phyloP scores from a whole-genome alignment of 2,113 vertebrate genomes.

The Epinephelus cyanopodus region DNA sequence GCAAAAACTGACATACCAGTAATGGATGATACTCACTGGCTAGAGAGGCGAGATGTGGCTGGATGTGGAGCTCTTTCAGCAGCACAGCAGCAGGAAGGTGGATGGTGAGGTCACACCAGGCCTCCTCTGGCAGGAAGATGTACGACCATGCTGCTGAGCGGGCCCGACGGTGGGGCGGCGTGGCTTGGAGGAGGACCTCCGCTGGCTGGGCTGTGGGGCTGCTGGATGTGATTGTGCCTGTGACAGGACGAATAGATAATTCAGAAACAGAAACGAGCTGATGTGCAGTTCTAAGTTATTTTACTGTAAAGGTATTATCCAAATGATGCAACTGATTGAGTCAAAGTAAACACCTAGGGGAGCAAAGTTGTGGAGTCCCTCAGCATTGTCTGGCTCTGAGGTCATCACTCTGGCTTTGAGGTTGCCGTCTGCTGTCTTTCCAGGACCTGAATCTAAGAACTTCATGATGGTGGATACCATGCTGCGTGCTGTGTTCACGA shows the following conservation, averaged over 20 bases:
- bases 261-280: neutral
- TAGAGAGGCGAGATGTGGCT: slow-evolving; percentile 97
- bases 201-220: slow-evolving; percentile 98
- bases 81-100: slow-evolving; percentile 97
- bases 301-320: neutral
- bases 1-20: too few species aligned
- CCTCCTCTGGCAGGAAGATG: slow-evolving; percentile 97
- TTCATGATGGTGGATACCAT: slow-evolving; percentile 99
- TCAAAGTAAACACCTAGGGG: slow-evolving; percentile 88
- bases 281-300: neutral
- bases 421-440: slow-evolving; percentile 93
- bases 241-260: neutral
- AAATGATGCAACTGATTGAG: neutral
- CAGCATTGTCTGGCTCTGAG: slow-evolving; percentile 97
- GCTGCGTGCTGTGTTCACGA: slow-evolving; percentile 98
- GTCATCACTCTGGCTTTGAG: slow-evolving; percentile 95
- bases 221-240: slow-evolving; percentile 98
- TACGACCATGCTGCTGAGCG: slow-evolving; percentile 99
- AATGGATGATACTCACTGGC: slow-evolving; percentile 88
- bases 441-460: slow-evolving; percentile 96
- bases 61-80: slow-evolving; percentile 98
- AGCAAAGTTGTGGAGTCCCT: slow-evolving; percentile 99
- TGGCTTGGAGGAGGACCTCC: slow-evolving; percentile 96
- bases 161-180: slow-evolving; percentile 94
- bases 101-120: slow-evolving; percentile 99